phyloP scores from a whole-genome alignment of 2,113 vertebrate genomes.

The Carlito syrichta region DNA sequence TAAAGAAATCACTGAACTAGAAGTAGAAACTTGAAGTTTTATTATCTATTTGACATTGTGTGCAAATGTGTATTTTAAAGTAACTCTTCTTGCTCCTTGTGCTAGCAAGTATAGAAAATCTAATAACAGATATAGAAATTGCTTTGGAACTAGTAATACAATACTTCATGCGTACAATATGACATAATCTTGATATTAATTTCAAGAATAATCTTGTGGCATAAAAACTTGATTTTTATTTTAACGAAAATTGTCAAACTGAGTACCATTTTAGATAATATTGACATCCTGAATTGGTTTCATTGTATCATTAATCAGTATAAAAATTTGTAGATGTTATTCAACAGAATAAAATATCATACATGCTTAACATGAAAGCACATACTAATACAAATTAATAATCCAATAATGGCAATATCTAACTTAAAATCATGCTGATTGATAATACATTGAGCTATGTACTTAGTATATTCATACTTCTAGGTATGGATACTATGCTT shows the following conservation, averaged over 20 bases:
- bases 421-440: neutral
- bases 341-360: neutral
- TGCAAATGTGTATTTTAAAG: neutral
- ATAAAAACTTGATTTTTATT: neutral
- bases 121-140: neutral
- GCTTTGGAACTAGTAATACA: neutral
- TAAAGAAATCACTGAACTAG: neutral
- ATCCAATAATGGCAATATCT: neutral
- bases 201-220: neutral
- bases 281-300: neutral
- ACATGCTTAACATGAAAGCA: neutral
- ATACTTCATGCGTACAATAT: neutral
- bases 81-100: neutral
- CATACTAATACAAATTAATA: neutral
- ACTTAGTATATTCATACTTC: too few relatives aligned
- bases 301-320: neutral
- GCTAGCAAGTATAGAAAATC: neutral
- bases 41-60: neutral
- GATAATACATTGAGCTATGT: too few relatives aligned
- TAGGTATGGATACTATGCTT: too few relatives aligned
- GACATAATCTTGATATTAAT: neutral
- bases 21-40: neutral
- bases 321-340: neutral
- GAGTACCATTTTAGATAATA: neutral
- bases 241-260: neutral